These are phyloP conservation scores for Acrossocheilus fasciatus DNA, from an alignment of 2,797 vertebrate genomes.

Conservation along the genomic window DNA sequence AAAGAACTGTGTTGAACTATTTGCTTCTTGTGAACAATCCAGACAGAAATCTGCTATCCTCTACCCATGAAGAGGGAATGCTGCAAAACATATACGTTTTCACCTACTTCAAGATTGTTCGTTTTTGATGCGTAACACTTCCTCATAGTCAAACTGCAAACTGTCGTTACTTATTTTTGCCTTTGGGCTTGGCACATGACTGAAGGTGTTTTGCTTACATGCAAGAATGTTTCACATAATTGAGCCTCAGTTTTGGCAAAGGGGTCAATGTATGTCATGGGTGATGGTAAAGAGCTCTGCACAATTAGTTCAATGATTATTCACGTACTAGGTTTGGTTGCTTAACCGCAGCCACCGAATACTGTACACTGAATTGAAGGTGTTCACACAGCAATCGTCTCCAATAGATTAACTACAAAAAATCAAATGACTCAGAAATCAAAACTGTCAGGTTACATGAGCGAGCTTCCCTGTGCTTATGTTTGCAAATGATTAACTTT, in stretches of 20 bases:
- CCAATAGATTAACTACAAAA: background rate
- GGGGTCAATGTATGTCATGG: background rate
- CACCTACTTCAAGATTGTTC: background rate
- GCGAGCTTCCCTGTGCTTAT: background rate
- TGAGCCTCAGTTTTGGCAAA: conserved; percentile 8
- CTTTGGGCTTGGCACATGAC: conserved; percentile 10
- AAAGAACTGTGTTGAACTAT: background rate
- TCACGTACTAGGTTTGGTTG: background rate
- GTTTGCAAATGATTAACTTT: conserved; percentile 40
- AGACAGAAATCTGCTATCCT: background rate
- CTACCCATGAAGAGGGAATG: background rate
- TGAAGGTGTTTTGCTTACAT: conserved; percentile 20
- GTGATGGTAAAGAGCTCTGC: background rate
- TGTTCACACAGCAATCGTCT: background rate
- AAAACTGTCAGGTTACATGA: conserved; percentile 1
- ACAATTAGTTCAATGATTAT: background rate
- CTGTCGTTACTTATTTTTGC: conserved; percentile 29
- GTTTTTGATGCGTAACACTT: background rate
- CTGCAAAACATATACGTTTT: background rate
- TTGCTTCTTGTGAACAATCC: background rate
- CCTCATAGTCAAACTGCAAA: conserved; percentile 23
- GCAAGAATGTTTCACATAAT: conserved; percentile 26
- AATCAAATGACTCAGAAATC: background rate
- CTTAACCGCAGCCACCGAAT: background rate
- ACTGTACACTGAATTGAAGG: background rate